These are phyloP conservation scores for Autographa pulchrina DNA, from an alignment of 2,888 invertebrate species.

Conservation along the genomic window DNA sequence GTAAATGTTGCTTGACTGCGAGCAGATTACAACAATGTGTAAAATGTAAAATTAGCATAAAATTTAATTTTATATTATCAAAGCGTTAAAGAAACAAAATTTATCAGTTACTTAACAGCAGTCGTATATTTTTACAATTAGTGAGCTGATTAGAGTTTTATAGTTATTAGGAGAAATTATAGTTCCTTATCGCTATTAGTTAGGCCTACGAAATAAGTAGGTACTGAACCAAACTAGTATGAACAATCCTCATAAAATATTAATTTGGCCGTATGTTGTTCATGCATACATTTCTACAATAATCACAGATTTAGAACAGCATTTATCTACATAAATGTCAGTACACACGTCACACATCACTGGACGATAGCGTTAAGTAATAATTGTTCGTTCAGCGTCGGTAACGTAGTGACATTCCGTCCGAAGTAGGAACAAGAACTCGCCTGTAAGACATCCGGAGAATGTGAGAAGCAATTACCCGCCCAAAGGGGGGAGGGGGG, in stretches of 20 bases:
- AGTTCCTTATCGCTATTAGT: slow-evolving; percentile 22
- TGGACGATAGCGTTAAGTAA: slow-evolving; percentile 45
- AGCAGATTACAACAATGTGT: slow-evolving; percentile 15
- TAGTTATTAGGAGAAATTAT: not conserved
- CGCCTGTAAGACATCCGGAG: slow-evolving; percentile 77
- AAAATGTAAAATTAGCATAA: slow-evolving; percentile 42
- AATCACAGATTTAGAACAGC: slow-evolving; percentile 10
- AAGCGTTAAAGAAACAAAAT: slow-evolving; percentile 31
- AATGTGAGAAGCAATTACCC: slow-evolving; percentile 78
- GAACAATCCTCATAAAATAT: slow-evolving; percentile 12
- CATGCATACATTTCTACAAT: slow-evolving; percentile 15
- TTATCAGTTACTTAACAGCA: slow-evolving; percentile 26
- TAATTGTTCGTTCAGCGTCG: slow-evolving; percentile 51
- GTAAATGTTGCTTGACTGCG: slow-evolving; percentile 40
- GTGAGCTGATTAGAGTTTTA: slow-evolving; percentile 15
- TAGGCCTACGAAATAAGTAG: slow-evolving; percentile 19
- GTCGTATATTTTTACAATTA: slow-evolving; percentile 34
- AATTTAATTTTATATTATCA: slow-evolving; percentile 31
- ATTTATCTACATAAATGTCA: slow-evolving; percentile 22
- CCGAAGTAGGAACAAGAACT: slow-evolving; percentile 70
- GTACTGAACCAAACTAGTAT: slow-evolving; percentile 5
- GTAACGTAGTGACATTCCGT: slow-evolving; percentile 61
- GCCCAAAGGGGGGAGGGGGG: slow-evolving; percentile 63
- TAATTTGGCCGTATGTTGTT: not conserved
- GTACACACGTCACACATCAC: slow-evolving; percentile 47